phyloP scores from a whole-genome alignment of 2,888 invertebrate species.

The Pandemis cinnamomeana region DNA sequence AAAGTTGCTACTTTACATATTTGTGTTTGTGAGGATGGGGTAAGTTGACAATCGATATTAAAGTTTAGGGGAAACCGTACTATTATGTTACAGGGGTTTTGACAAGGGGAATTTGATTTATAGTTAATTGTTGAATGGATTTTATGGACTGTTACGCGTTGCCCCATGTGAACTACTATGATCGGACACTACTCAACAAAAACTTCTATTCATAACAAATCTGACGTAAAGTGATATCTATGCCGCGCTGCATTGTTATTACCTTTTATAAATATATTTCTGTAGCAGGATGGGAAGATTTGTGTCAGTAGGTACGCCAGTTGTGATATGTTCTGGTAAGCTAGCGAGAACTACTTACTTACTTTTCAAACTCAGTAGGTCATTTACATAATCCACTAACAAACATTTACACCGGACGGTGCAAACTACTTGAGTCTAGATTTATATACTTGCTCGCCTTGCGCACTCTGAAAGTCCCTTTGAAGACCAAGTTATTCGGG shows the following conservation, averaged over 20 bases:
- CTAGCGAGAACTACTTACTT: too few relatives aligned
- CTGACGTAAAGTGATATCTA: not conserved
- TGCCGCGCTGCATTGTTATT: not conserved
- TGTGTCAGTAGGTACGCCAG: too few relatives aligned
- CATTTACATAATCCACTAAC: too few relatives aligned
- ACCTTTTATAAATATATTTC: too few relatives aligned
- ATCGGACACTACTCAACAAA: conserved; percentile 3
- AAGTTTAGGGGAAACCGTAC: conserved; percentile 32
- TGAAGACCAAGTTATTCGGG: too few relatives aligned
- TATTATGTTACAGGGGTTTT: conserved; percentile 46
- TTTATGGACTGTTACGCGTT: conserved; percentile 69
- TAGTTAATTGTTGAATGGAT: conserved; percentile 59
- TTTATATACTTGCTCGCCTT: too few relatives aligned
- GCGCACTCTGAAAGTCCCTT: too few relatives aligned
- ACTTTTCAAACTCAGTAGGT: too few relatives aligned
- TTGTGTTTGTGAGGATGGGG: conserved; percentile 32
- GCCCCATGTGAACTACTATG: conserved; percentile 22
- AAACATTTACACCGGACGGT: too few relatives aligned
- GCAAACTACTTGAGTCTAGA: too few relatives aligned
- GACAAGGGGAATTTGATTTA: conserved; percentile 57
- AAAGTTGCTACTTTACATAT: conserved; percentile 10
- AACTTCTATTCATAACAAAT: not conserved
- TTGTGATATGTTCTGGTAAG: too few relatives aligned
- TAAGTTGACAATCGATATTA: conserved; percentile 43
- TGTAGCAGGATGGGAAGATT: not conserved